Evolutionary conservation across 2,797 vertebrate genomes (phyloP).

Genomic region (Ctenopoma kingsleyae): DNA sequence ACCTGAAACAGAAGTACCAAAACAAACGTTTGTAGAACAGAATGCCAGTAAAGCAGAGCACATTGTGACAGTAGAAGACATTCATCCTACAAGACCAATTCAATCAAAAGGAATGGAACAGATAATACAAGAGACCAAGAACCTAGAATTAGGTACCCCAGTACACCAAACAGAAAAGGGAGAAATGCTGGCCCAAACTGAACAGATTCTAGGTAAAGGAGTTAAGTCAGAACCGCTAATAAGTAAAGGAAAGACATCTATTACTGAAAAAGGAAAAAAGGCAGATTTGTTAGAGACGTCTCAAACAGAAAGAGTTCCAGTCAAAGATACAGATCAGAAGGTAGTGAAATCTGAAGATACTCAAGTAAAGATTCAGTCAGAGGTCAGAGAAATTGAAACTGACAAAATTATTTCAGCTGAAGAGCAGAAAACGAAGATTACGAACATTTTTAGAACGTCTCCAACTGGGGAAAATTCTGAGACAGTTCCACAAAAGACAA

Average conservation of each 20-base stretch:
- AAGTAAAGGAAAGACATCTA: constrained; percentile 4
- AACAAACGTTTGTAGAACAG: neutral
- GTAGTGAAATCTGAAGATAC: neutral
- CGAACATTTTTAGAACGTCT: neutral
- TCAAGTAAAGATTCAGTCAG: neutral
- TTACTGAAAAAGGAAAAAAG: neutral
- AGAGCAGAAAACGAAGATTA: constrained; percentile 2
- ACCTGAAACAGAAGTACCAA: neutral
- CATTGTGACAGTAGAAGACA: neutral
- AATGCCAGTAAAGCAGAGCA: neutral
- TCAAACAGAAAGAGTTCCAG: neutral
- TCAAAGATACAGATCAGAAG: neutral
- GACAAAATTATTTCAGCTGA: neutral
- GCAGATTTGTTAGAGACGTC: neutral
- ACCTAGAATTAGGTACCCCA: neutral
- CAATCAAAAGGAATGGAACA: neutral
- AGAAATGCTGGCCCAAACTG: neutral
- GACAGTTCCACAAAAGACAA: neutral
- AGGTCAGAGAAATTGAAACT: neutral
- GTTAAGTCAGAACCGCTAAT: neutral
- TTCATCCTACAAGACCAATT: neutral
- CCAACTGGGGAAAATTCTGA: neutral
- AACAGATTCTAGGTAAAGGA: constrained; percentile 3
- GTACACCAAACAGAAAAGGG: too few species aligned
- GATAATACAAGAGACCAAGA: neutral